phyloP scores from a whole-genome alignment of 2,113 vertebrate species.

The Pachyramphus minor region DNA sequence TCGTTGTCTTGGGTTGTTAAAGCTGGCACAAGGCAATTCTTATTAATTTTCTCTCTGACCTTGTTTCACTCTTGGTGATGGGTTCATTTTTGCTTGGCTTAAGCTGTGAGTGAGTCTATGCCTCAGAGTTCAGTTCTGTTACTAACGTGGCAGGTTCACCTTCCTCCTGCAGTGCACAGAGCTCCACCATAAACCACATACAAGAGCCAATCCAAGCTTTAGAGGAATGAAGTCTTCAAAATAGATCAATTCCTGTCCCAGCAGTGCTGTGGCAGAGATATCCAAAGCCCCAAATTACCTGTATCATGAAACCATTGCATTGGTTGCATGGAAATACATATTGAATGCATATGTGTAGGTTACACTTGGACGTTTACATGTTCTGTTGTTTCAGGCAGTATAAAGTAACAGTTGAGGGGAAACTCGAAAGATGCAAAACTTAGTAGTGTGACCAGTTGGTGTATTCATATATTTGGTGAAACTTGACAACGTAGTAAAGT shows the following conservation, averaged over 20 bases:
- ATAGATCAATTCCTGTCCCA: neutral
- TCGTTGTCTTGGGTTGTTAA: neutral
- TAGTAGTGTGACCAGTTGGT: neutral
- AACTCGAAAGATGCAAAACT: neutral
- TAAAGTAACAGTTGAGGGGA: neutral
- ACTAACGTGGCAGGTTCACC: neutral
- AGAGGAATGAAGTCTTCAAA: neutral
- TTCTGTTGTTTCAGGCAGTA: neutral
- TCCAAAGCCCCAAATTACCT: neutral
- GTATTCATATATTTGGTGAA: neutral
- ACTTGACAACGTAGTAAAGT: neutral
- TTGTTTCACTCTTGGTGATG: neutral
- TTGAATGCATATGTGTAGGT: neutral
- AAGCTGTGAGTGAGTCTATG: neutral
- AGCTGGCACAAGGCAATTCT: neutral
- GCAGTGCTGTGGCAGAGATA: neutral
- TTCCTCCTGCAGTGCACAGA: neutral
- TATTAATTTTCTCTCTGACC: neutral
- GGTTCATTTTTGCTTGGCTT: neutral
- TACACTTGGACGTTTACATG: rapidly evolving
- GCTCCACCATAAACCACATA: neutral
- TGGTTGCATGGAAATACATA: neutral
- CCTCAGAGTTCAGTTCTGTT: neutral
- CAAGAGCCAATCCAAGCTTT: neutral
- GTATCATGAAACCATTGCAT: rapidly evolving